A percentile compares a stretch with the other conserved stretches of the same genome.
phyloP scores from a whole-genome alignment of 2,113 vertebrate species.

The Campylorhamphus procurvoides region DNA sequence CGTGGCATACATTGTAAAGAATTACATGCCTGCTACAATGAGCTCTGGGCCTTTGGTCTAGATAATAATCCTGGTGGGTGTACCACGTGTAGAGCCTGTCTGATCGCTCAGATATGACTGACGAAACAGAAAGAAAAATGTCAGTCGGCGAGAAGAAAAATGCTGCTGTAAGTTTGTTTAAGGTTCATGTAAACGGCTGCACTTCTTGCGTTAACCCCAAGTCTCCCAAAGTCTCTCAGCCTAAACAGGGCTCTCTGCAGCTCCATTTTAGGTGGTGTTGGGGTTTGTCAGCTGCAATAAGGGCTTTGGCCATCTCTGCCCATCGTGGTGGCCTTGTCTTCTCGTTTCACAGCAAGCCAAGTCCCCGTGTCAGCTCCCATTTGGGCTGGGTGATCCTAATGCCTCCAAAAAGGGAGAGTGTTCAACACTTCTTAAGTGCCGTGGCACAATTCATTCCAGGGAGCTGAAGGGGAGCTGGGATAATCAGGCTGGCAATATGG shows the following conservation, averaged over 20 bases:
- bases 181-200: slow-evolving; percentile 79
- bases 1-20: slow-evolving; percentile 90
- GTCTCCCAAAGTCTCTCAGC: slow-evolving; percentile 32
- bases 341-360: neutral
- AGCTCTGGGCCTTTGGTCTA: slow-evolving; percentile 88
- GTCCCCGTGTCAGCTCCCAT: neutral
- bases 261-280: neutral
- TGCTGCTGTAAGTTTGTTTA: slow-evolving; percentile 87
- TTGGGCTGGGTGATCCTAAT: neutral
- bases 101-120: slow-evolving; percentile 91
- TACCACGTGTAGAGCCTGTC: slow-evolving; percentile 87
- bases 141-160: slow-evolving; percentile 86
- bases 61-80: slow-evolving; percentile 93
- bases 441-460: neutral
- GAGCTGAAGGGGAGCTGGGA: neutral
- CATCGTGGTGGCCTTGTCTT: neutral
- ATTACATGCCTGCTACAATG: slow-evolving; percentile 88
- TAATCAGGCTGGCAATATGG: neutral
- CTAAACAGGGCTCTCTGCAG: neutral
- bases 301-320: neutral
- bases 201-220: slow-evolving; percentile 72
- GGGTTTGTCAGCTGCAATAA: neutral
- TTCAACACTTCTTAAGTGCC: slow-evolving; percentile 6
- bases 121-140: slow-evolving; percentile 88
- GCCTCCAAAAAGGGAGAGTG: neutral